phyloP scores from a whole-genome alignment of 2,797 vertebrate genomes.

The Silurus aristotelis region DNA sequence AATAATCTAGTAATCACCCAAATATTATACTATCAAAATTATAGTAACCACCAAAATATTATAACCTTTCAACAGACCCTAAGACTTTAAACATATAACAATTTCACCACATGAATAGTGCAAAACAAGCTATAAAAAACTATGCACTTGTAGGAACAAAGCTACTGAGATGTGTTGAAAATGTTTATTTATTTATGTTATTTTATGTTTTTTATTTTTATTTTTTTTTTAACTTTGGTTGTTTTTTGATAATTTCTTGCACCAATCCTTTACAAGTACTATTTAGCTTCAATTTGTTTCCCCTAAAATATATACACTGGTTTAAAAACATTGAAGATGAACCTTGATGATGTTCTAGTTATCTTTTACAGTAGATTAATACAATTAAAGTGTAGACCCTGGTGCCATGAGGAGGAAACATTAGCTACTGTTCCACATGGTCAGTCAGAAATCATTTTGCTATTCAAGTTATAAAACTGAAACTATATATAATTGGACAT shows the following conservation, averaged over 20 bases:
- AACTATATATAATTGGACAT: neutral
- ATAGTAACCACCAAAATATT: too few relatives aligned
- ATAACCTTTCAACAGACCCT: neutral
- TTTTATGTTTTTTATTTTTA: too few relatives aligned
- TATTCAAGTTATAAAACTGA: neutral
- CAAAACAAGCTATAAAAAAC: neutral
- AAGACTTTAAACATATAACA: neutral
- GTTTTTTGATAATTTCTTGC: neutral
- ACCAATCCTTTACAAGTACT: neutral
- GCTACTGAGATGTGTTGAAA: neutral
- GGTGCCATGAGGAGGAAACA: neutral
- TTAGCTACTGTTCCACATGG: too few relatives aligned
- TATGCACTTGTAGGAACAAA: neutral
- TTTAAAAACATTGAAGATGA: neutral
- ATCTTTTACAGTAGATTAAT: neutral
- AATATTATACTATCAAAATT: neutral
- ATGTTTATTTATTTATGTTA: too few relatives aligned
- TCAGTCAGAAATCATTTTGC: too few relatives aligned
- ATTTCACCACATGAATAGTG: neutral
- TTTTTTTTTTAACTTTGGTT: neutral
- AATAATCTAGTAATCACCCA: neutral
- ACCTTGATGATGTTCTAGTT: neutral
- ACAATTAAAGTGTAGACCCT: neutral
- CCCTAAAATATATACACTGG: too few relatives aligned
- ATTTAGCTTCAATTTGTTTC: neutral